Percentiles rank a stretch among this genome's conserved stretches.
Conservation (phyloP, 1,140 invertebrate genomes). For the Teleopsis dalmanni region DNA sequence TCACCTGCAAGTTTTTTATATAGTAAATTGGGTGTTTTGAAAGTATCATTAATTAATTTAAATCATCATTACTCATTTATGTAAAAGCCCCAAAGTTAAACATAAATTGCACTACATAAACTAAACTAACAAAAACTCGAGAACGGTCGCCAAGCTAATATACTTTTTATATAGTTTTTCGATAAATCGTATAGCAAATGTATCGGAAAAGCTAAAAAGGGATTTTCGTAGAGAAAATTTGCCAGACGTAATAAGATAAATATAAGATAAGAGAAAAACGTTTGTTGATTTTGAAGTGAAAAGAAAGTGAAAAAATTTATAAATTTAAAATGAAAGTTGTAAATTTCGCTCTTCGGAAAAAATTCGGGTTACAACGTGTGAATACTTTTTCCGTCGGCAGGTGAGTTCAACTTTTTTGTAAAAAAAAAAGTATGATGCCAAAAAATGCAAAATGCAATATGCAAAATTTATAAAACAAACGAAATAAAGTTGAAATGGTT, state of each 20-base stretch:
- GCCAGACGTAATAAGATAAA: not conserved
- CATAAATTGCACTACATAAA: too few species aligned
- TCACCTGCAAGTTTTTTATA: too few species aligned
- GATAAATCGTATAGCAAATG: too few species aligned
- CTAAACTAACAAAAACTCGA: not conserved
- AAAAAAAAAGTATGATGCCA: conserved; percentile 30
- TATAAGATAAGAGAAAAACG: not conserved
- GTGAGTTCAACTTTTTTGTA: conserved; percentile 32
- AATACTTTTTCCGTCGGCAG: conserved; percentile 33
- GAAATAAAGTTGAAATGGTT: conserved; percentile 13
- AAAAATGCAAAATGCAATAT: conserved; percentile 29
- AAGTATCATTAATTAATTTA: too few species aligned
- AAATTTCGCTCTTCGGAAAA: not conserved
- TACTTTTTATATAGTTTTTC: not conserved
- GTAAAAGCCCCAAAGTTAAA: not conserved
- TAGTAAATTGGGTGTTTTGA: too few species aligned
- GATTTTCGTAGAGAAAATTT: conserved; percentile 27
- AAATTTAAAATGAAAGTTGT: not conserved
- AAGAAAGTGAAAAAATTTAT: not conserved
- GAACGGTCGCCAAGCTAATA: not conserved
- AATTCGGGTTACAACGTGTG: not conserved
- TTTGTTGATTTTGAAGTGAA: not conserved
- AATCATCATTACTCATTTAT: not conserved
- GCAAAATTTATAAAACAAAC: conserved; percentile 16
- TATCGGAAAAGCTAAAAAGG: conserved; percentile 45